These are phyloP conservation scores for Vireo griseus DNA, from an alignment of 2,797 vertebrate genomes.

Conservation along the genomic window DNA sequence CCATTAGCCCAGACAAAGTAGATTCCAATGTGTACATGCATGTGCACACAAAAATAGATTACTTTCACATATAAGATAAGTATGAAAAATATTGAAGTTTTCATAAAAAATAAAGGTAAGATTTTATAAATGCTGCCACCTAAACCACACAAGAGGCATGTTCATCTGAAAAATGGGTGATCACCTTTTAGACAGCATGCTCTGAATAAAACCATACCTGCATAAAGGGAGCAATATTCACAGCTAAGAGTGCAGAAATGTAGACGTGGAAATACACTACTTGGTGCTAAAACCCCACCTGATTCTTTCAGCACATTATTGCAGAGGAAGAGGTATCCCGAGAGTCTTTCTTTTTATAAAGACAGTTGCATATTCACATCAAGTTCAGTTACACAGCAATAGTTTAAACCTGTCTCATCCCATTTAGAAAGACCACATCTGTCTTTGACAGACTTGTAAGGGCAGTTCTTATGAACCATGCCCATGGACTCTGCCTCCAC, in stretches of 20 bases:
- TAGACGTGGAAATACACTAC: background rate
- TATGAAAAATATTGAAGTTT: background rate
- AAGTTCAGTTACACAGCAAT: background rate
- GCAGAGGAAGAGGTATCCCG: background rate
- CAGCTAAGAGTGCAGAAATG: background rate
- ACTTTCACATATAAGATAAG: background rate
- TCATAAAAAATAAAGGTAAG: background rate
- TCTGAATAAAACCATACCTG: background rate
- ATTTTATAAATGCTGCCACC: background rate
- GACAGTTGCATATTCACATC: background rate
- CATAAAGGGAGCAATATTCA: background rate
- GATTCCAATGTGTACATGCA: background rate
- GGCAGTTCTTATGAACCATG: background rate
- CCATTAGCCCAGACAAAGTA: background rate
- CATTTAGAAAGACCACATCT: rapidly evolving
- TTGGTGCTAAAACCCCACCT: background rate
- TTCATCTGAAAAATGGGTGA: background rate
- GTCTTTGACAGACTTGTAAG: background rate
- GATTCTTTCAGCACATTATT: background rate
- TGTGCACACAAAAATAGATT: background rate
- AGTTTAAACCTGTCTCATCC: background rate
- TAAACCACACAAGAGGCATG: background rate
- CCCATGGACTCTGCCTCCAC: background rate
- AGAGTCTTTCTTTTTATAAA: background rate
- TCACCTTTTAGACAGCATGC: rapidly evolving